These are phyloP conservation scores for Mungos mungo DNA, from an alignment of 2,113 vertebrate species.

Conservation along the genomic window DNA sequence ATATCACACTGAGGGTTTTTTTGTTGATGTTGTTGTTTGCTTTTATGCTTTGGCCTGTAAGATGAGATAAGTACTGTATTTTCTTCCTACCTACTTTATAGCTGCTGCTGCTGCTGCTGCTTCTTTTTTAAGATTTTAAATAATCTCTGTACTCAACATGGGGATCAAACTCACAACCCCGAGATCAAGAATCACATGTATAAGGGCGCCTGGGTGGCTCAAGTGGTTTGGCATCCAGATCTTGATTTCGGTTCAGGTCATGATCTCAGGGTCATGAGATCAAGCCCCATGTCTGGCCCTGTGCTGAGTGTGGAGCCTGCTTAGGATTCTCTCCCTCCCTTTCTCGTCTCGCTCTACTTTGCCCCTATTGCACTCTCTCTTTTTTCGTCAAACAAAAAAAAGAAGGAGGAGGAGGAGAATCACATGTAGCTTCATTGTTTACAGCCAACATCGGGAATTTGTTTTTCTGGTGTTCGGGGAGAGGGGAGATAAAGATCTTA, in stretches of 20 bases:
- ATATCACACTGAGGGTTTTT: neutral
- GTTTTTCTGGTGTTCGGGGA: neutral
- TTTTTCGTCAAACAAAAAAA: neutral
- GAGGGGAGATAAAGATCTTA: neutral
- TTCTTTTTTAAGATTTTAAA: neutral
- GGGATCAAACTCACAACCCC: neutral
- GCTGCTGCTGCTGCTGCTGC: neutral
- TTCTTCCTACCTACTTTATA: constrained; percentile 2
- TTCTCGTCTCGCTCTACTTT: rapidly evolving
- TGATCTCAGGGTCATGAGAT: too few relatives aligned
- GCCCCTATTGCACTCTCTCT: too few relatives aligned
- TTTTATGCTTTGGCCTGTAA: constrained; percentile 1
- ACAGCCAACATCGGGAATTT: neutral
- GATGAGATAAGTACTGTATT: neutral
- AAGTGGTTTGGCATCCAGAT: too few relatives aligned
- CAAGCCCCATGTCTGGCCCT: too few relatives aligned
- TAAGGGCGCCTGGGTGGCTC: too few relatives aligned
- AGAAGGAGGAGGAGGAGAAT: too few relatives aligned
- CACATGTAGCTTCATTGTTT: neutral
- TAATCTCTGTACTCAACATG: neutral
- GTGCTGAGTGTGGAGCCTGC: too few relatives aligned
- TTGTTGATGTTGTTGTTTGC: neutral
- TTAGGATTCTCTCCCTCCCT: too few relatives aligned
- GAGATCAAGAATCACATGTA: neutral
- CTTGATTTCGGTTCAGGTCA: too few relatives aligned